These are phyloP conservation scores for Conopomorpha cramerella DNA, from an alignment of 1,140 invertebrate genomes.

Conservation along the genomic window DNA sequence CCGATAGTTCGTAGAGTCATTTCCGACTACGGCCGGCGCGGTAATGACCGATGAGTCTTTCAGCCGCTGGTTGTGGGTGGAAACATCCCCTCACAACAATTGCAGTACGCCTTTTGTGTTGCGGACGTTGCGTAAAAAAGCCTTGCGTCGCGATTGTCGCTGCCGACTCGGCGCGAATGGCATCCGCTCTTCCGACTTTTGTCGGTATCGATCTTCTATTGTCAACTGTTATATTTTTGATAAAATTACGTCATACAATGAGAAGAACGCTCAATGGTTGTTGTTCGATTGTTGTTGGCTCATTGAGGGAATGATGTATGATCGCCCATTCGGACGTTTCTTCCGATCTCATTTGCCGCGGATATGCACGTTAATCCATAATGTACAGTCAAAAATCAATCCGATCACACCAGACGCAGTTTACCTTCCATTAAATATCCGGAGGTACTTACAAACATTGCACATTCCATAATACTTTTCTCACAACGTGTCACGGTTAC, in stretches of 20 bases:
- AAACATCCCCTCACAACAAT: slow-evolving; percentile 49
- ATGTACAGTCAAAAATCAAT: no score
- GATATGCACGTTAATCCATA: no score
- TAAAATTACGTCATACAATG: slow-evolving; percentile 54
- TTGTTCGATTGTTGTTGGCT: slow-evolving; percentile 48
- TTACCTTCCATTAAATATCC: no score
- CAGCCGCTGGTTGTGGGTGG: slow-evolving; percentile 45
- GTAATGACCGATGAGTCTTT: slow-evolving; percentile 42
- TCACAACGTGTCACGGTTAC: no score
- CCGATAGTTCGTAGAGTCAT: slow-evolving; percentile 40
- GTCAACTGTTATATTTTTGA: slow-evolving; percentile 50
- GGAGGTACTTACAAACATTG: no score
- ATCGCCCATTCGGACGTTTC: slow-evolving; percentile 18
- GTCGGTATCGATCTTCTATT: slow-evolving; percentile 32
- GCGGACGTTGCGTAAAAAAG: slow-evolving; percentile 41
- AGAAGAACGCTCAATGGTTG: slow-evolving; percentile 31
- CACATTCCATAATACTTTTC: no score
- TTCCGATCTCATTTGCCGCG: slow-evolving; percentile 36
- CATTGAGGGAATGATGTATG: slow-evolving; percentile 52
- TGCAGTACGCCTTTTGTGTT: slow-evolving; percentile 19
- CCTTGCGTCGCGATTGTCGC: slow-evolving; percentile 26
- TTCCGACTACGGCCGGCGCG: slow-evolving; percentile 53
- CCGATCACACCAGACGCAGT: no score
- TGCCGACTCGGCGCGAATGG: slow-evolving; percentile 47
- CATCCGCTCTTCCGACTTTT: slow-evolving; percentile 58